These are phyloP conservation scores for Argopecten irradians DNA, from an alignment of 1,140 invertebrate genomes.

Conservation along the genomic window DNA sequence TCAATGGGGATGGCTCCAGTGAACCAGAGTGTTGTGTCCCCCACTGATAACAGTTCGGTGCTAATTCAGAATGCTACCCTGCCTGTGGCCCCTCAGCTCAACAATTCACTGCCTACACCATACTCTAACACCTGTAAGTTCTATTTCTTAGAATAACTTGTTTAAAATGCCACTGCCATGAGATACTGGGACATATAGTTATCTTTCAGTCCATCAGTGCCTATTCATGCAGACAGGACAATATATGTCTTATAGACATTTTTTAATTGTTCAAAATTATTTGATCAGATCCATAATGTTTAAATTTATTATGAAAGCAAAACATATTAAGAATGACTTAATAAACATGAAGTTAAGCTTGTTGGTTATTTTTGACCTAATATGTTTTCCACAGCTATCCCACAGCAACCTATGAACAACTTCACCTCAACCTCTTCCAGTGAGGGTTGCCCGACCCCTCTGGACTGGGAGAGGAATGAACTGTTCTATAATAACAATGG, in stretches of 20 bases:
- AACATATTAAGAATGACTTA: too few relatives aligned
- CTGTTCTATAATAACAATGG: constrained; percentile 63
- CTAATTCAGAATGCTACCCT: constrained; percentile 71
- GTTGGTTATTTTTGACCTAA: too few relatives aligned
- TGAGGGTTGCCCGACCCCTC: constrained; percentile 36
- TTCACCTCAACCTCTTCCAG: constrained; percentile 43
- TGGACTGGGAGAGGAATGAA: constrained; percentile 59
- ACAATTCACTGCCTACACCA: constrained; percentile 43
- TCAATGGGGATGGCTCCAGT: neutral
- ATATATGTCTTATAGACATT: too few relatives aligned
- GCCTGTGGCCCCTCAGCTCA: constrained; percentile 56
- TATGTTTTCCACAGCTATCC: constrained; percentile 45
- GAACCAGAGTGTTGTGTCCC: constrained; percentile 9
- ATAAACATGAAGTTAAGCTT: too few relatives aligned
- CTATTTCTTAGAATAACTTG: too few relatives aligned
- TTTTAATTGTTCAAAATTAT: too few relatives aligned
- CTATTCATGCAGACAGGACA: too few relatives aligned
- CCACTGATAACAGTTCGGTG: constrained; percentile 45
- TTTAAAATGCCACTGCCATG: too few relatives aligned
- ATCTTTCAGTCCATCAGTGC: too few relatives aligned
- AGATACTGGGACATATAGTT: too few relatives aligned
- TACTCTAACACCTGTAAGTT: neutral
- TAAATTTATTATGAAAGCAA: too few relatives aligned
- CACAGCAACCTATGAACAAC: constrained; percentile 39
- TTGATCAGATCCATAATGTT: too few relatives aligned